These are phyloP conservation scores for Sesia apiformis DNA, from an alignment of 2,888 invertebrate genomes.

Conservation along the genomic window DNA sequence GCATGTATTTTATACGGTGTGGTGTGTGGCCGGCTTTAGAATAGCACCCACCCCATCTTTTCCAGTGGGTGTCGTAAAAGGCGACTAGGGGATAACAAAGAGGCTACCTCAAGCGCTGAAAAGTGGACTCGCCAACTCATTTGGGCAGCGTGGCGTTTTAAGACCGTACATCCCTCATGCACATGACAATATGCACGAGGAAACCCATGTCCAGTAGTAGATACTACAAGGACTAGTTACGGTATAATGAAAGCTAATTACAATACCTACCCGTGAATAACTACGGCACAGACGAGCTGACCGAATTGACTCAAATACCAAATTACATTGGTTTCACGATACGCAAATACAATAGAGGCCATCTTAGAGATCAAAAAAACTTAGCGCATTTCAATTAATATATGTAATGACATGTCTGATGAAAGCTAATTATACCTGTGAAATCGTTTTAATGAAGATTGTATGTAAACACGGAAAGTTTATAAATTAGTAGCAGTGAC, in stretches of 20 bases:
- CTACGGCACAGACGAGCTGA: slow-evolving; percentile 57
- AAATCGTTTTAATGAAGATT: slow-evolving; percentile 5
- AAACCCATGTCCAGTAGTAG: too few relatives aligned
- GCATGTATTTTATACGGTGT: too few relatives aligned
- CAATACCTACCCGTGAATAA: background rate
- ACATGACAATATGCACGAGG: too few relatives aligned
- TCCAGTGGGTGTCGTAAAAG: too few relatives aligned
- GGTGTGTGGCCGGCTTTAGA: too few relatives aligned
- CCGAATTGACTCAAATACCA: slow-evolving; percentile 57
- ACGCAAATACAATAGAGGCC: slow-evolving; percentile 28
- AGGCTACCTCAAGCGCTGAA: too few relatives aligned
- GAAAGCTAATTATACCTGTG: slow-evolving; percentile 3
- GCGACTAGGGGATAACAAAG: too few relatives aligned
- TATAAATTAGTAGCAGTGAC: slow-evolving; percentile 53
- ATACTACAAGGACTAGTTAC: too few relatives aligned
- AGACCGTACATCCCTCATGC: too few relatives aligned
- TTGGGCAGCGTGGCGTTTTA: too few relatives aligned
- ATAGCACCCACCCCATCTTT: too few relatives aligned
- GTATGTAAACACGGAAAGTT: slow-evolving; percentile 27
- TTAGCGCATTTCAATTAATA: background rate
- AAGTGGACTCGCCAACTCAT: too few relatives aligned
- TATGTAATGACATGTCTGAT: background rate
- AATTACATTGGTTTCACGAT: slow-evolving; percentile 47
- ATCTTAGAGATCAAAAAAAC: slow-evolving; percentile 13
- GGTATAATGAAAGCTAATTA: background rate